phyloP scores from a whole-genome alignment of 1,140 invertebrate species.

The Rhagoletis pomonella region DNA sequence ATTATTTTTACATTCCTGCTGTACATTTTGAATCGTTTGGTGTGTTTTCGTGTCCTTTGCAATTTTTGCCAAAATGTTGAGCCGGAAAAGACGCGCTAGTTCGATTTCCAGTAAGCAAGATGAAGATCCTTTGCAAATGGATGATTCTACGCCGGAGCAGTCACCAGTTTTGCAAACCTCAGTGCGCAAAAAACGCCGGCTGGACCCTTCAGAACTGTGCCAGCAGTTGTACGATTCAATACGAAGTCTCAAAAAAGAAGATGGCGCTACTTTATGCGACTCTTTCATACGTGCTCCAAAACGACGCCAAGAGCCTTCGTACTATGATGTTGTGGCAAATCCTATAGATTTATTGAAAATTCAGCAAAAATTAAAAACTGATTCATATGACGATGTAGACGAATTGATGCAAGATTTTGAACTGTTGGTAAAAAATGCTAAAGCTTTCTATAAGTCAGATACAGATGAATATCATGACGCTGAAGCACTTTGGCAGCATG shows the following conservation, averaged over 20 bases:
- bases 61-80: conserved; percentile 63
- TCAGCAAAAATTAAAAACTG: conserved; percentile 96
- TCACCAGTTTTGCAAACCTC: conserved; percentile 67
- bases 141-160: conserved; percentile 77
- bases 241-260: conserved; percentile 92
- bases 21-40: neutral
- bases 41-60: conserved; percentile 23
- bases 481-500: conserved; percentile 91
- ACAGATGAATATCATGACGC: conserved; percentile 94
- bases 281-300: conserved; percentile 96
- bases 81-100: conserved; percentile 71
- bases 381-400: conserved; percentile 93
- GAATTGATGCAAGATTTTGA: conserved; percentile 91
- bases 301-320: conserved; percentile 90
- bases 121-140: conserved; percentile 70
- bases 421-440: conserved; percentile 92
- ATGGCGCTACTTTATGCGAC: conserved; percentile 93
- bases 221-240: conserved; percentile 95
- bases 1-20: neutral
- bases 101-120: conserved; percentile 70
- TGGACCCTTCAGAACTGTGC: conserved; percentile 83
- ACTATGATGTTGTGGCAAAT: conserved; percentile 93
- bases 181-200: conserved; percentile 56
- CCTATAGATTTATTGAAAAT: conserved; percentile 94
- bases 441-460: conserved; percentile 93